These are phyloP conservation scores for Nansenia antarctica DNA, from an alignment of 2,113 vertebrate species.

Conservation along the genomic window DNA sequence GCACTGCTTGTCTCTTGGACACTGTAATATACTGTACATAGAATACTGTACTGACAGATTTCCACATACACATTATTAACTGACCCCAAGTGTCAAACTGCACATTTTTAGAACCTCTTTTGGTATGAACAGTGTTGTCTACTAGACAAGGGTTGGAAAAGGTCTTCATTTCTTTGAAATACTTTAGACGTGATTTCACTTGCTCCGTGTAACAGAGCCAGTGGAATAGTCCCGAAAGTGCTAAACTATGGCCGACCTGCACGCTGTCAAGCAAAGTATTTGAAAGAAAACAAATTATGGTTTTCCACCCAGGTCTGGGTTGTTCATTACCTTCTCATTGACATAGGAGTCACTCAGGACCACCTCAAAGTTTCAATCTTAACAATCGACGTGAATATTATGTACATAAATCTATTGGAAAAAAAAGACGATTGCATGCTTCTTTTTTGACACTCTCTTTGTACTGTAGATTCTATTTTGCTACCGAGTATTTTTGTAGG, in stretches of 20 bases:
- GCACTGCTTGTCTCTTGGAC: neutral
- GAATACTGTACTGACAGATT: no score
- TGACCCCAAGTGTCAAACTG: neutral
- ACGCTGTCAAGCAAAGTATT: no score
- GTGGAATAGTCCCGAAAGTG: no score
- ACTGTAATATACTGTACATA: no score
- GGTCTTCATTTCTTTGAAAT: no score
- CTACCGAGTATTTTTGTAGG: constrained; percentile 62
- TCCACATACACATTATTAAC: neutral
- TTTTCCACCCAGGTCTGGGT: no score
- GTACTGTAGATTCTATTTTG: constrained; percentile 56
- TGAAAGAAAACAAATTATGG: no score
- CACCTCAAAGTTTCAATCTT: constrained; percentile 1
- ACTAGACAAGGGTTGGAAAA: no score
- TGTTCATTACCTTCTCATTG: constrained; percentile 21
- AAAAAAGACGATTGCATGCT: constrained; percentile 29
- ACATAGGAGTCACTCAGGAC: constrained; percentile 49
- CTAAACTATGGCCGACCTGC: no score
- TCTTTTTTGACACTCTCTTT: constrained; percentile 37
- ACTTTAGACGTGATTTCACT: no score
- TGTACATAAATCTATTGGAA: constrained; percentile 49
- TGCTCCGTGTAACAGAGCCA: neutral
- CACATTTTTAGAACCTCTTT: neutral
- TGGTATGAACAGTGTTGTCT: no score
- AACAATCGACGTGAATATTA: neutral